Evolutionary conservation across 2,797 vertebrate genomes (phyloP).

Genomic region (Emys orbicularis): DNA sequence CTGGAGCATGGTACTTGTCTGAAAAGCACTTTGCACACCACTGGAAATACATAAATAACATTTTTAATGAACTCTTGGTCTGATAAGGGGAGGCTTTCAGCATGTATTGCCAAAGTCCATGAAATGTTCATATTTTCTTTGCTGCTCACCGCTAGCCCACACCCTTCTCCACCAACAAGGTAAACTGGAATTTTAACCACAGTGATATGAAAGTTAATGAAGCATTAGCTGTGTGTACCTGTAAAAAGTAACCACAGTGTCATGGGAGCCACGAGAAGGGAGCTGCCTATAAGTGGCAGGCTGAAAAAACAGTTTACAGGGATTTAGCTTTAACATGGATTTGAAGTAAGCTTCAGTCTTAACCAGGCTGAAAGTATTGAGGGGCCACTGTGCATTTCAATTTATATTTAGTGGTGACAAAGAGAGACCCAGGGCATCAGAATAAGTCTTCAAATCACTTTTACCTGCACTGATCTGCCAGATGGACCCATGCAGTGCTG

Average conservation of each 20-base stretch:
- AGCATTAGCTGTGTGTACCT: background rate
- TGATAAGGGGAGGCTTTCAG: background rate
- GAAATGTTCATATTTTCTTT: background rate
- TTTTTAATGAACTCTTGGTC: background rate
- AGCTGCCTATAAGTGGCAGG: background rate
- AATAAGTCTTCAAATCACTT: background rate
- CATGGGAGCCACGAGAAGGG: background rate
- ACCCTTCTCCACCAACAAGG: background rate
- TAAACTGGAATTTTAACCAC: background rate
- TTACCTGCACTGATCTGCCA: constrained; percentile 92
- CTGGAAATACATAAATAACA: background rate
- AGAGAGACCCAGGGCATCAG: background rate
- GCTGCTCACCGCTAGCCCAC: background rate
- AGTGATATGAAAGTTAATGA: background rate
- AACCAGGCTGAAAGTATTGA: background rate
- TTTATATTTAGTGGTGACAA: background rate
- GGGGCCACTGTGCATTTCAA: background rate
- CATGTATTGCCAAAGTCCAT: background rate
- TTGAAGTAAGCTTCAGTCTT: background rate
- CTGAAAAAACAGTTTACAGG: background rate
- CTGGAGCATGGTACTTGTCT: background rate
- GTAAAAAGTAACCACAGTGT: background rate
- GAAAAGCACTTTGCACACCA: background rate
- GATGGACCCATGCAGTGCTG: constrained; percentile 86
- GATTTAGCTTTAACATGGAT: background rate